Percentiles rank a stretch among this genome's conserved stretches.
Evolutionary conservation across 1,140 invertebrate genomes (phyloP).

Genomic region (Venustaconcha ellipsiformis): DNA sequence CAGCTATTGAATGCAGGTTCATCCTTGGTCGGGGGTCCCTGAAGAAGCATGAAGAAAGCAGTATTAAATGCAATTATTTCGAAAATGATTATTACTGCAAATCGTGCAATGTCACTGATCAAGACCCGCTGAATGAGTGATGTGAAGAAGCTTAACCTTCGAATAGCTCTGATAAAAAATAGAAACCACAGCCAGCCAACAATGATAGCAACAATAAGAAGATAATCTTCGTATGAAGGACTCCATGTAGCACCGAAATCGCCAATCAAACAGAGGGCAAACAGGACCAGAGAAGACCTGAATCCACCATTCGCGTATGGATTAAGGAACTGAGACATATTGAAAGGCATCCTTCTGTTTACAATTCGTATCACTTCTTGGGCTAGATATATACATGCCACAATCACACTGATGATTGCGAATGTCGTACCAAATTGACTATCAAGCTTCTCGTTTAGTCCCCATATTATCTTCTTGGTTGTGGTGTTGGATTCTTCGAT

Average conservation of each 20-base stretch:
- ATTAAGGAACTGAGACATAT: slow-evolving; percentile 6
- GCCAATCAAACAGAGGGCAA: slow-evolving; percentile 36
- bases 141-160: slow-evolving; percentile 45
- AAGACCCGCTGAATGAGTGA: slow-evolving; percentile 42
- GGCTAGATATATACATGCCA: slow-evolving; percentile 23
- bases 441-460: not conserved
- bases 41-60: slow-evolving; percentile 37
- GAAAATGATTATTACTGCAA: slow-evolving; percentile 37
- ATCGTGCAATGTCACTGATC: slow-evolving; percentile 40
- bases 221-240: slow-evolving; percentile 6
- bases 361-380: slow-evolving; percentile 5
- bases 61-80: slow-evolving; percentile 47
- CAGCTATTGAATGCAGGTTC: not conserved
- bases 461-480: not conserved
- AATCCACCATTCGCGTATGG: slow-evolving; percentile 20
- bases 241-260: slow-evolving; percentile 26
- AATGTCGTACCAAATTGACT: not conserved
- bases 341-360: slow-evolving; percentile 15
- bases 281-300: slow-evolving; percentile 37
- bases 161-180: slow-evolving; percentile 39
- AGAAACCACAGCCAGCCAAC: slow-evolving; percentile 41
- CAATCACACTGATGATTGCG: slow-evolving; percentile 22
- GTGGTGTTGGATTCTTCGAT: not conserved
- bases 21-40: not conserved
- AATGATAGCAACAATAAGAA: slow-evolving; percentile 35